Percentiles rank a stretch among this genome's conserved stretches.
These are phyloP conservation scores for Philypnodon macrostomus DNA, from an alignment of 2,797 vertebrate genomes.

Conservation along the genomic window DNA sequence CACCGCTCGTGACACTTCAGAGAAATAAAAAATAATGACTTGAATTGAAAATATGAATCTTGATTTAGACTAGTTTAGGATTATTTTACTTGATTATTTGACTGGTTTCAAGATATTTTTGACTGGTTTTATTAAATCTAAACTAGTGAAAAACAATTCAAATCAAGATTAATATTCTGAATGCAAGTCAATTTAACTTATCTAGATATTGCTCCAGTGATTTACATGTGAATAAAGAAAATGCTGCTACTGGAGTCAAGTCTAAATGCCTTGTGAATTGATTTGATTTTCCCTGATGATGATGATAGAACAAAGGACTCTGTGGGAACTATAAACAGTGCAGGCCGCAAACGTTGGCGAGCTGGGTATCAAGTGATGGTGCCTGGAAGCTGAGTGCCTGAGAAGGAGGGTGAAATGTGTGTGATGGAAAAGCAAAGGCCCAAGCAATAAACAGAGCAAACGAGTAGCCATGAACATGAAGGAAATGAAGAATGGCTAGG, in stretches of 20 bases:
- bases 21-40: too few relatives aligned
- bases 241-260: conserved; percentile 16
- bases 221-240: conserved; percentile 40
- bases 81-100: too few relatives aligned
- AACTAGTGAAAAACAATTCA: too few relatives aligned
- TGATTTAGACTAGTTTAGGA: too few relatives aligned
- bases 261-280: conserved; percentile 34
- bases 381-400: conserved; percentile 44
- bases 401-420: conserved; percentile 43
- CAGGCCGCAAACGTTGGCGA: conserved; percentile 53
- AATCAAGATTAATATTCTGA: too few relatives aligned
- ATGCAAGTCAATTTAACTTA: too few relatives aligned
- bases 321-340: conserved; percentile 65
- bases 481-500: conserved; percentile 65
- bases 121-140: too few relatives aligned
- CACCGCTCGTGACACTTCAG: too few relatives aligned
- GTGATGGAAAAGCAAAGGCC: conserved; percentile 57
- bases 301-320: conserved; percentile 48
- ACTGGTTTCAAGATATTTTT: too few relatives aligned
- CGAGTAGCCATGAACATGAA: conserved; percentile 48
- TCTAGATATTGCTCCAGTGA: too few relatives aligned
- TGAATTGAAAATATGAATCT: too few relatives aligned
- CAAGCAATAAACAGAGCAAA: conserved; percentile 64
- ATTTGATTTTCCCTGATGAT: conserved; percentile 52
- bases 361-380: conserved; percentile 58